phyloP scores from a whole-genome alignment of 1,140 invertebrate genomes.

The Aricia agestis region DNA sequence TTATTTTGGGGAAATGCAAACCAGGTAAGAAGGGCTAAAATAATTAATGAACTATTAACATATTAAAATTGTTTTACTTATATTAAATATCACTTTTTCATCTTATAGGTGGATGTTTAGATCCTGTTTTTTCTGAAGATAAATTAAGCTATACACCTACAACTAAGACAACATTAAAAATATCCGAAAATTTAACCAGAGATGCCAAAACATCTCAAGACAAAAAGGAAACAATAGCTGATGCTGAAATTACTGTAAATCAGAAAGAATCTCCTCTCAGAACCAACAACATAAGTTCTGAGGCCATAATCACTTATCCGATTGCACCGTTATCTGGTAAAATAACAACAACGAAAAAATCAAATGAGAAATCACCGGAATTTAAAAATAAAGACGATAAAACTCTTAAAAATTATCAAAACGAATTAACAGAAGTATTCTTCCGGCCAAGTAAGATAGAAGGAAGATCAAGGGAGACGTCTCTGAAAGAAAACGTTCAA shows the following conservation, averaged over 20 bases:
- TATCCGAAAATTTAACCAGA: neutral
- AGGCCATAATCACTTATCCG: slow-evolving; percentile 51
- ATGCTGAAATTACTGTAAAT: neutral
- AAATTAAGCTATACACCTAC: slow-evolving; percentile 46
- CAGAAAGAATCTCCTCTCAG: neutral
- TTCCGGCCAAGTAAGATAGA: slow-evolving; percentile 38
- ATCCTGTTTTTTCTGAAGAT: slow-evolving; percentile 62
- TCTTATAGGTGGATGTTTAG: slow-evolving; percentile 56
- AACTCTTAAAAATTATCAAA: slow-evolving; percentile 31
- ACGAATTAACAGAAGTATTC: slow-evolving; percentile 37
- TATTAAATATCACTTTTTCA: neutral
- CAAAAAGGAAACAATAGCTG: neutral
- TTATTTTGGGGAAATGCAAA: slow-evolving; percentile 59
- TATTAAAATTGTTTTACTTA: neutral
- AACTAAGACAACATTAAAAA: neutral
- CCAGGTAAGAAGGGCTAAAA: slow-evolving; percentile 39
- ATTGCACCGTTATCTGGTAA: slow-evolving; percentile 28
- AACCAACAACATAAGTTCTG: slow-evolving; percentile 22
- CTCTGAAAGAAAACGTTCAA: neutral
- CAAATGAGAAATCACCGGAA: slow-evolving; percentile 24
- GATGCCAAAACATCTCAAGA: neutral
- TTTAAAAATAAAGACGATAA: slow-evolving; percentile 31
- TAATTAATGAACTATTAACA: slow-evolving; percentile 4
- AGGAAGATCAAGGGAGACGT: neutral
- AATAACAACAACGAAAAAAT: slow-evolving; percentile 20